Base-by-base conservation (phyloP, 2,888 invertebrate species). In the Agrochola lota region DNA sequence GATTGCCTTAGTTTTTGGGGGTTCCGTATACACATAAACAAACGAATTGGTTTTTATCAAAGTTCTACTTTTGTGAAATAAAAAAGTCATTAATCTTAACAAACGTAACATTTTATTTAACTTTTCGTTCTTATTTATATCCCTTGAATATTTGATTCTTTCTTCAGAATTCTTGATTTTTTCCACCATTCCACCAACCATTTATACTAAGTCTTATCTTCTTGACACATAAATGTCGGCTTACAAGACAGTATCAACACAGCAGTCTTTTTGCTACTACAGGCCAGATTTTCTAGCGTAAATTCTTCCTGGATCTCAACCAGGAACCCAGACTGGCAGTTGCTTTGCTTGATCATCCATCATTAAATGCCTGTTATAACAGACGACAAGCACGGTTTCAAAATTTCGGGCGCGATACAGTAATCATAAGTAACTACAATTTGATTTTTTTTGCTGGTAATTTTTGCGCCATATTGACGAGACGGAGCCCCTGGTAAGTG, bases 401-500 rank as follows among this genome's bases (percentile, higher is more conserved):
- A 69, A 40, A 69, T 12, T 35, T 62, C 11, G 11, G 7, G 12
- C 60, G 43, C 23, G 17, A 71, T 30, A 60, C 40, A 63, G 6
- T 23, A 35, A 35, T 40, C 59, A 57, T 15, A 60, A 60, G 30
- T 62, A 71, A 83, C 46, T 63, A 71, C 46, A 70, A 43, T 79
- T 86, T 71, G 15, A 69, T 78, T 30, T 59, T 59, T 43, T 60
- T 43, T 20, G 52, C 43, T 60, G 26, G 35, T 26, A 59, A 17
- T 15, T 30, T 26, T 57, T n/a, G 40, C 30, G 17, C 49, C 30
- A 57, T 63, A 49, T 62, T 40, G 30, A 35, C n/a, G n/a, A 43
- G 12, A 62, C 77, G 71, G 72, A 68, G 73, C 66, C 81, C 72
- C 77, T 52, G 17, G 40, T 63, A 75, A 85, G 74, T 73, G 55